Evolutionary conservation across 30 jellyfish, hydroid and myxozoan genomes (phyloP).

Genomic region (Chrysaora quinquecirrha): DNA sequence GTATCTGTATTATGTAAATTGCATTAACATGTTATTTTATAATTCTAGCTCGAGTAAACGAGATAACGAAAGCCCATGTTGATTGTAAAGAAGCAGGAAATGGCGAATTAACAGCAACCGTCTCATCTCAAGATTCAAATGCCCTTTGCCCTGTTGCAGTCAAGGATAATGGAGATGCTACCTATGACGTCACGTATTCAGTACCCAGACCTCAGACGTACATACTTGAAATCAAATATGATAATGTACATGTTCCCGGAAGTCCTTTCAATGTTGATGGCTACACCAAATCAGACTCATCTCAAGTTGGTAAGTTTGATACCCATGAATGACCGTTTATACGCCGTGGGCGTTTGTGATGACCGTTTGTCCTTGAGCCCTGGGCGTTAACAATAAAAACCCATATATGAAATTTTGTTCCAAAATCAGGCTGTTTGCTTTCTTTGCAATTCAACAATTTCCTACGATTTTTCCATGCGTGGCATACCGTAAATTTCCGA

Average conservation of each 20-base stretch:
- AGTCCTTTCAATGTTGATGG: constrained; percentile 91
- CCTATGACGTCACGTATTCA: constrained; percentile 80
- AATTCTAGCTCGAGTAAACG: constrained; percentile 88
- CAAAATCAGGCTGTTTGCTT: too few species aligned
- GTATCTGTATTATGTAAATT: too few species aligned
- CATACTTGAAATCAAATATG: constrained; percentile 65
- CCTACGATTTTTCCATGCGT: too few species aligned
- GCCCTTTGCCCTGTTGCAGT: constrained; percentile 49
- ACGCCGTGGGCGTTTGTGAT: too few species aligned
- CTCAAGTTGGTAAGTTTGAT: constrained; percentile 79
- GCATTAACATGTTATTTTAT: too few species aligned
- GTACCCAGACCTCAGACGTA: constrained; percentile 82
- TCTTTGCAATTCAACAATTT: too few species aligned
- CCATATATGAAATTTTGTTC: too few species aligned
- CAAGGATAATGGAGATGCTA: constrained; percentile 69
- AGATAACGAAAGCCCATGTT: constrained; percentile 45
- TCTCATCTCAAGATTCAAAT: constrained; percentile 54
- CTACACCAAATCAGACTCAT: constrained; percentile 61
- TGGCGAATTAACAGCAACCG: constrained; percentile 83
- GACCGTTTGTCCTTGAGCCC: too few species aligned
- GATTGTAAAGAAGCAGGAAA: constrained; percentile 86
- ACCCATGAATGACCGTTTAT: too few species aligned
- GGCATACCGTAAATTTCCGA: too few species aligned
- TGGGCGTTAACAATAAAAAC: too few species aligned
- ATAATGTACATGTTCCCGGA: constrained; percentile 82